phyloP scores from a whole-genome alignment of 2,113 vertebrate genomes.

The Neotoma lepida region DNA sequence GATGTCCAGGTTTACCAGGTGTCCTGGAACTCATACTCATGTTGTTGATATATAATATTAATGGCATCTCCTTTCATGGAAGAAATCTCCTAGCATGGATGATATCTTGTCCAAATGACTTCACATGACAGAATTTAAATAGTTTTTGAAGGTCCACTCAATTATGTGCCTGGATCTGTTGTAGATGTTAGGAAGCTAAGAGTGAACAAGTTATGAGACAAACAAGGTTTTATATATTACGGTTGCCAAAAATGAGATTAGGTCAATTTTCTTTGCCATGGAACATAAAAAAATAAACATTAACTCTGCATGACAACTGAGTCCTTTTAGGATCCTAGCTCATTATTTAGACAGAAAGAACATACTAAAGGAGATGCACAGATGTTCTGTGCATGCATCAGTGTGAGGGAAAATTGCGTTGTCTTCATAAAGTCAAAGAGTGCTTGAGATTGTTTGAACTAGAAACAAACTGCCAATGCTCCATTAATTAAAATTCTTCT shows the following conservation, averaged over 20 bases:
- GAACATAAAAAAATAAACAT: conserved; percentile 41
- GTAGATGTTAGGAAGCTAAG: background rate
- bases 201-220: conserved; percentile 42
- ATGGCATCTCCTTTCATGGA: background rate
- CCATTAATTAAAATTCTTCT: conserved; percentile 55
- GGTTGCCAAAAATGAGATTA: conserved; percentile 17
- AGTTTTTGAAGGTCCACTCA: background rate
- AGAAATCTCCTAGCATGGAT: conserved; percentile 10
- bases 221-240: conserved; percentile 27
- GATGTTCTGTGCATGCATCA: conserved; percentile 4
- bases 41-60: conserved; percentile 3
- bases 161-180: background rate
- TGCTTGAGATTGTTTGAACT: conserved; percentile 2
- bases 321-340: background rate
- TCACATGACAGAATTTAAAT: conserved; percentile 36
- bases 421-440: conserved; percentile 44
- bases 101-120: background rate
- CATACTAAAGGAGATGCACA: background rate
- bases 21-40: conserved; percentile 6
- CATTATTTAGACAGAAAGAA: conserved; percentile 37
- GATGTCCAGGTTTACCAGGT: background rate
- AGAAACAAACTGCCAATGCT: conserved; percentile 14
- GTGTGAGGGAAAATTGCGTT: background rate
- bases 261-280: conserved; percentile 46
- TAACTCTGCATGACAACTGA: background rate